These are phyloP conservation scores for Xenopus borealis DNA, from an alignment of 2,113 vertebrate species.

Conservation along the genomic window DNA sequence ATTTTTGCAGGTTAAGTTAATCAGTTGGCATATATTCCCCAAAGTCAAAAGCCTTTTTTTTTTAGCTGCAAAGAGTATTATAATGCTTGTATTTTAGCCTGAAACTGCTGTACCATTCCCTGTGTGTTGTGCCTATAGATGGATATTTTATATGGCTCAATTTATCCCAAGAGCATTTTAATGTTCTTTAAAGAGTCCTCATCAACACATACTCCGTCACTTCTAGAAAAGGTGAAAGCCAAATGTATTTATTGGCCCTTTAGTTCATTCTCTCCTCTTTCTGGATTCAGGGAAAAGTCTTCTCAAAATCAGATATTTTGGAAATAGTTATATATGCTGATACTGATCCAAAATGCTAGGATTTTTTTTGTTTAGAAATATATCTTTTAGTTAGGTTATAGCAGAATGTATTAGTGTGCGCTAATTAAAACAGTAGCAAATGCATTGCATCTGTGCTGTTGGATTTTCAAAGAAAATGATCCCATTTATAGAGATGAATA, in stretches of 20 bases:
- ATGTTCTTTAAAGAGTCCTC: slow-evolving; percentile 15
- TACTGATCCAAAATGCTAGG: background rate
- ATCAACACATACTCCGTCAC: slow-evolving; percentile 6
- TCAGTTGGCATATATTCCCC: slow-evolving; percentile 23
- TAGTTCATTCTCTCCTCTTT: background rate
- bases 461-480: too few species aligned
- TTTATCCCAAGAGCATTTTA: slow-evolving; percentile 28
- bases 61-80: too few species aligned
- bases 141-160: slow-evolving; percentile 17
- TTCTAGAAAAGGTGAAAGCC: background rate
- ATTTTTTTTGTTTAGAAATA: too few species aligned
- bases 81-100: too few species aligned
- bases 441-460: too few species aligned
- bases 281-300: slow-evolving; percentile 14
- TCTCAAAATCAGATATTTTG: slow-evolving; percentile 14
- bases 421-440: too few species aligned
- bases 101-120: slow-evolving; percentile 10
- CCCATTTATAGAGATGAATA: too few species aligned
- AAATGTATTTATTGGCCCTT: background rate
- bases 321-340: slow-evolving; percentile 13
- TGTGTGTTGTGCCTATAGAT: background rate
- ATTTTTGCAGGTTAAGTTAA: slow-evolving; percentile 33
- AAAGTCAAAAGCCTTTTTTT: slow-evolving; percentile 29
- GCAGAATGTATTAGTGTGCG: too few species aligned
- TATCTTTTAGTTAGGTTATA: too few species aligned